These are phyloP conservation scores for Formica exsecta DNA, from an alignment of 1,140 invertebrate genomes.

Conservation along the genomic window DNA sequence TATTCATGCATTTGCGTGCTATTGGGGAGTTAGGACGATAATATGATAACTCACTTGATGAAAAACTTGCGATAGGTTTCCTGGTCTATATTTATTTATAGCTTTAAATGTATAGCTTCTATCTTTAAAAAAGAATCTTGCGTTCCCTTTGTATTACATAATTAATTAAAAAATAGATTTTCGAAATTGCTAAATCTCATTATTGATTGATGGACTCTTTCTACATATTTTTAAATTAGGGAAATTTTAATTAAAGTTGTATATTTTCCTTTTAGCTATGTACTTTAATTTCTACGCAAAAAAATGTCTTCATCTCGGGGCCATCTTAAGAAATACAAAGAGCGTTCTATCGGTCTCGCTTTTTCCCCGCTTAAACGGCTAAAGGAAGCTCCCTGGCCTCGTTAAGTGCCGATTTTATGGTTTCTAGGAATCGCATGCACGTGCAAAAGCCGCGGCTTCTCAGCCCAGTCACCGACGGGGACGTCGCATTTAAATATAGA, in stretches of 20 bases:
- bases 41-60: constrained; percentile 31
- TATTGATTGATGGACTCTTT: neutral
- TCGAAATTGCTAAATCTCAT: neutral
- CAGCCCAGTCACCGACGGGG: constrained; percentile 44
- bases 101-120: neutral
- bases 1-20: constrained; percentile 46
- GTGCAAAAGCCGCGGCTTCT: constrained; percentile 72
- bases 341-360: constrained; percentile 12
- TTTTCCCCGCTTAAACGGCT: constrained; percentile 45
- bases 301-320: constrained; percentile 9
- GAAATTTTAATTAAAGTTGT: neutral
- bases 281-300: neutral
- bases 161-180: constrained; percentile 20
- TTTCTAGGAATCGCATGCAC: constrained; percentile 72
- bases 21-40: constrained; percentile 7
- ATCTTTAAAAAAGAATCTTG: neutral
- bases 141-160: neutral
- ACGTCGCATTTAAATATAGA: constrained; percentile 77
- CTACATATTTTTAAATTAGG: neutral
- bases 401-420: constrained; percentile 71
- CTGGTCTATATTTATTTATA: constrained; percentile 23
- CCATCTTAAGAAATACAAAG: constrained; percentile 19
- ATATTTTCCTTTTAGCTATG: neutral
- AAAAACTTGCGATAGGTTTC: constrained; percentile 7
- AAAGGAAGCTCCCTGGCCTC: constrained; percentile 63